Base-by-base conservation (phyloP, 2,113 vertebrate genomes). In the Mus spicilegus region DNA sequence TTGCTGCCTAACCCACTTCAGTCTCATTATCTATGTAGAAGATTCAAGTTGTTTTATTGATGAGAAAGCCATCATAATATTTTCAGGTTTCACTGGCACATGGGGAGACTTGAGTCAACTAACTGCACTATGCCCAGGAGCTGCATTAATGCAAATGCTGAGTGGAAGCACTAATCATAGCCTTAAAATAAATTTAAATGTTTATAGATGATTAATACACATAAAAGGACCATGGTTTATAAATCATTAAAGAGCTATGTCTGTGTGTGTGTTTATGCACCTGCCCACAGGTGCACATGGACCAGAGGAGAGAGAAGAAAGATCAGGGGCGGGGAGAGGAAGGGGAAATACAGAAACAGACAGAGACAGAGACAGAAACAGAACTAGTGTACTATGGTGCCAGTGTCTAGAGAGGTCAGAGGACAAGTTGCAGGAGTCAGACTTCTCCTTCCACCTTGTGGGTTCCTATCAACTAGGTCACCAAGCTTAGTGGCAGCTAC, bases 161-260 rank as follows among this genome's bases (percentile, higher is more conserved):
- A 14, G 7, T 80, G 36, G n/a, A 88, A 86, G 10, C 56, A 89
- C 39, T 49, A 89, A 82, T 42, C 76, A 61, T 87, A 81, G 39
- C n/a, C 78, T 96, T 91, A 36, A 84, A 94, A 90, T 51, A 88
- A 63, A 91, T 91, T 95, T 73, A 86, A 93, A 39, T 94, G 12
- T 88, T 80, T 81, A 88, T 81, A 63, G 16, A 51, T 89, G 39
- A n/a, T 54, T 61, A 96, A 67, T 76, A 63, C 69, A 70, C 58
- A 63, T 63, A 94, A 89, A 87, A 69, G 51, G 90, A 19, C 14
- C 13, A 13, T 84, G 61, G 56, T 84, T 84, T 84, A 46, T 42
- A 30, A 84, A 84, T 28, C n/a, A 63, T 42, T 63, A 63, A 84
- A 63, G n/a, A 24, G 13, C 11, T 39, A 22, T 73, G 70, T 72